Conservation (phyloP, 2,113 vertebrate species). For the Penelope pileata region DNA sequence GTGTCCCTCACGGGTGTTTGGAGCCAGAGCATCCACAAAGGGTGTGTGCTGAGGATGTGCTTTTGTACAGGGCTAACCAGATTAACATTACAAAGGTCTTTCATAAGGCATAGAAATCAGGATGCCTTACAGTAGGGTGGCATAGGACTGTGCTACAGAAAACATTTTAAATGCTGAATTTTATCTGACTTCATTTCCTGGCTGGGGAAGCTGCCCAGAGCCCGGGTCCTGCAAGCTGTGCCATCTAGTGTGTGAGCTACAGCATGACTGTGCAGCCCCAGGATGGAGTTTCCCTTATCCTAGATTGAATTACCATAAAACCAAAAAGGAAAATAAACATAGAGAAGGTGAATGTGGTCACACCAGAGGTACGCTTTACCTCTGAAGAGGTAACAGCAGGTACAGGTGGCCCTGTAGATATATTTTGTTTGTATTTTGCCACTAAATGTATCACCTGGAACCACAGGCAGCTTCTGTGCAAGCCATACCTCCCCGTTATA, state of each 20-base stretch:
- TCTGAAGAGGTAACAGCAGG: not conserved
- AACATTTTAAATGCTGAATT: not conserved
- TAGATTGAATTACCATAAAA: not conserved
- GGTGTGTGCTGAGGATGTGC: fast-evolving
- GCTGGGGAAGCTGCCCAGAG: not conserved
- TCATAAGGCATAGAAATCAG: not conserved
- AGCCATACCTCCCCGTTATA: not conserved
- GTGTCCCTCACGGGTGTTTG: not conserved
- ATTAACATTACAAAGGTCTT: not conserved
- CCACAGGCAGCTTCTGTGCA: not conserved
- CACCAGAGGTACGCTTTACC: not conserved
- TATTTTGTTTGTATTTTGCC: not conserved
- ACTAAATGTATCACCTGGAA: not conserved
- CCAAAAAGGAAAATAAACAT: not conserved
- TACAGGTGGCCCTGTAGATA: not conserved
- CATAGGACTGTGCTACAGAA: not conserved
- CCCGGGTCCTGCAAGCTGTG: not conserved
- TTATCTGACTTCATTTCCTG: not conserved
- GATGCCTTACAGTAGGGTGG: not conserved
- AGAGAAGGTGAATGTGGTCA: not conserved
- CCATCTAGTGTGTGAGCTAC: not conserved
- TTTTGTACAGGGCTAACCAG: not conserved
- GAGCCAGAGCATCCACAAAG: not conserved
- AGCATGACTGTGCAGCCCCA: not conserved
- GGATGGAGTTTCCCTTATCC: not conserved